These are phyloP conservation scores for Melanchra persicariae DNA, from an alignment of 2,888 invertebrate genomes.

Conservation along the genomic window DNA sequence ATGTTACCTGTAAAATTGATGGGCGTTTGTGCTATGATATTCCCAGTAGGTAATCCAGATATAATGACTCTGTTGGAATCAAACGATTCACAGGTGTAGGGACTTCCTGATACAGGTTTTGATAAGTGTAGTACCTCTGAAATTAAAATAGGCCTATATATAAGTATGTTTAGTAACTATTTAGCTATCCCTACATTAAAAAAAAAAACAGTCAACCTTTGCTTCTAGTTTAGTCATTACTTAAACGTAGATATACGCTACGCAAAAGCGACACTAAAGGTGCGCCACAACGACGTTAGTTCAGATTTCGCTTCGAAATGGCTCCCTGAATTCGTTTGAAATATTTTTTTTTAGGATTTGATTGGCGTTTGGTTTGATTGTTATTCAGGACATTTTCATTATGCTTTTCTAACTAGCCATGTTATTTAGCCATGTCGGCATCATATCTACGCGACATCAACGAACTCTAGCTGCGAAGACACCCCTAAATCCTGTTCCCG, in stretches of 20 bases:
- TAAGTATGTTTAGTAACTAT: background rate
- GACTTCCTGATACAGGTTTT: constrained; percentile 97
- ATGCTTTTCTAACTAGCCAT: background rate
- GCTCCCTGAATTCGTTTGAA: too few relatives aligned
- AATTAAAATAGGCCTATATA: constrained; percentile 32
- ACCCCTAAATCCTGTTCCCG: background rate
- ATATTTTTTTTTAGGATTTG: background rate
- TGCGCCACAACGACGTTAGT: background rate
- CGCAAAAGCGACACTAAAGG: too few relatives aligned
- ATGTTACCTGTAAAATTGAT: constrained; percentile 94
- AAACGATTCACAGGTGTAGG: constrained; percentile 97
- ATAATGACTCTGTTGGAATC: constrained; percentile 96
- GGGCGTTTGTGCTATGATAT: constrained; percentile 95
- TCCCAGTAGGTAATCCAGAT: constrained; percentile 94
- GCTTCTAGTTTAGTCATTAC: too few relatives aligned
- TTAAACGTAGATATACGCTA: too few relatives aligned
- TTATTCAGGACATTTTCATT: background rate
- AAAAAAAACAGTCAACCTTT: too few relatives aligned
- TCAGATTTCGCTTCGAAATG: too few relatives aligned
- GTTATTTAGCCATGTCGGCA: background rate
- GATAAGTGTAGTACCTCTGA: constrained; percentile 97
- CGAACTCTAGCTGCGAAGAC: background rate
- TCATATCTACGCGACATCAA: background rate
- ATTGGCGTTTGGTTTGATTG: background rate
- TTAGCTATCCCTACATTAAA: too few relatives aligned